Conservation (phyloP, 2,113 vertebrate species). For the Mirza zaza region DNA sequence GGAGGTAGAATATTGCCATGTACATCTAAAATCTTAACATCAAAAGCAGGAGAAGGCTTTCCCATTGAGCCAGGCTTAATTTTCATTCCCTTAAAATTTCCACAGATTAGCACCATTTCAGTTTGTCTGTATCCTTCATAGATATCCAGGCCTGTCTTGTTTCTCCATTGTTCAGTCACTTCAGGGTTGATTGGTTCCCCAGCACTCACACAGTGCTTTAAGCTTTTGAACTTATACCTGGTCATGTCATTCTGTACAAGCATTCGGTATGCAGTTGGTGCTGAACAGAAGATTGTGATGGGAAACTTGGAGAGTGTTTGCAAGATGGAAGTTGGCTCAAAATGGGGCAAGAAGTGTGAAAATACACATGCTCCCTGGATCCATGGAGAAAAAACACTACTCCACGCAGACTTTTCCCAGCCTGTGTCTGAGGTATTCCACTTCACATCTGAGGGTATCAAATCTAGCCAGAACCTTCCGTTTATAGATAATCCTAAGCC, state of each 20-base stretch:
- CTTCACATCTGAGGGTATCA: conserved; percentile 85
- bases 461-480: conserved; percentile 89
- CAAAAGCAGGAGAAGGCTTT: conserved; percentile 87
- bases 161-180: conserved; percentile 86
- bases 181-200: conserved; percentile 90
- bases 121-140: conserved; percentile 91
- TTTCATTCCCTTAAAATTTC: conserved; percentile 91
- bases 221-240: conserved; percentile 83
- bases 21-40: conserved; percentile 89
- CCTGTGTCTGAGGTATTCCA: conserved; percentile 91
- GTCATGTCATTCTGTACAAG: conserved; percentile 82
- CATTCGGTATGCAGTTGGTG: conserved; percentile 89
- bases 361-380: conserved; percentile 89
- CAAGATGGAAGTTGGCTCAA: conserved; percentile 82
- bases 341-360: conserved; percentile 85
- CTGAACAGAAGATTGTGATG: conserved; percentile 87
- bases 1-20: too few species aligned
- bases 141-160: conserved; percentile 86
- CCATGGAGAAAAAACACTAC: conserved; percentile 87
- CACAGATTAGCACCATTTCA: conserved; percentile 90
- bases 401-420: conserved; percentile 90
- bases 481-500: conserved; percentile 86
- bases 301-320: conserved; percentile 86
- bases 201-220: conserved; percentile 88
- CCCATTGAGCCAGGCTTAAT: conserved; percentile 91